Conservation (phyloP, 2,888 invertebrate species). For the Shargacucullia verbasci region DNA sequence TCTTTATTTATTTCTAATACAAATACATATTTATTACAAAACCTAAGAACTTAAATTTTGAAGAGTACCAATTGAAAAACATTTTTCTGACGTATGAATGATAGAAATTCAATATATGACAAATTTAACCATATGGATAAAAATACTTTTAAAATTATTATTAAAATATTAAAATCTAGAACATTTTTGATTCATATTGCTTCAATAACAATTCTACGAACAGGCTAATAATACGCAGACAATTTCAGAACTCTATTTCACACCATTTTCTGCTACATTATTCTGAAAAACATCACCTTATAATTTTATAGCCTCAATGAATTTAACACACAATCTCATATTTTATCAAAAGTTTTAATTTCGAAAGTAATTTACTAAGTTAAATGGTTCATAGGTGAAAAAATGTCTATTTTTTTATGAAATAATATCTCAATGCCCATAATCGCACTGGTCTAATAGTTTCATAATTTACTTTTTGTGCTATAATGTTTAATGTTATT, state of each 20-base stretch:
- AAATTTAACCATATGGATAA: too few species aligned
- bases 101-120: too few species aligned
- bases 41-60: too few species aligned
- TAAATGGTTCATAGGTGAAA: slow-evolving; percentile 12
- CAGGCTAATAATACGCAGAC: neutral
- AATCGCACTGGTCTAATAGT: slow-evolving; percentile 1
- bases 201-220: slow-evolving; percentile 2
- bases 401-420: slow-evolving; percentile 3
- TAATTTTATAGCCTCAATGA: slow-evolving; percentile 38
- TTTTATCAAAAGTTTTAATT: slow-evolving; percentile 42
- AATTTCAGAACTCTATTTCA: slow-evolving; percentile 11
- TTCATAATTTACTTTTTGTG: neutral
- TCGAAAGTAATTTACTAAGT: slow-evolving; percentile 27
- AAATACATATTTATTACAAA: too few species aligned
- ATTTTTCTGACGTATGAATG: too few species aligned
- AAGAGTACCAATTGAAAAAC: too few species aligned
- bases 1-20: too few species aligned
- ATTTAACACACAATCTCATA: slow-evolving; percentile 20
- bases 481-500: too few species aligned
- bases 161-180: too few species aligned
- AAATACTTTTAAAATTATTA: too few species aligned
- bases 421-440: neutral
- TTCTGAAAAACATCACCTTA: slow-evolving; percentile 8
- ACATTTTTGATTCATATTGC: neutral
- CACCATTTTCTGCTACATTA: neutral